phyloP scores from a whole-genome alignment of 2,888 invertebrate species.

The Acronicta aceris region DNA sequence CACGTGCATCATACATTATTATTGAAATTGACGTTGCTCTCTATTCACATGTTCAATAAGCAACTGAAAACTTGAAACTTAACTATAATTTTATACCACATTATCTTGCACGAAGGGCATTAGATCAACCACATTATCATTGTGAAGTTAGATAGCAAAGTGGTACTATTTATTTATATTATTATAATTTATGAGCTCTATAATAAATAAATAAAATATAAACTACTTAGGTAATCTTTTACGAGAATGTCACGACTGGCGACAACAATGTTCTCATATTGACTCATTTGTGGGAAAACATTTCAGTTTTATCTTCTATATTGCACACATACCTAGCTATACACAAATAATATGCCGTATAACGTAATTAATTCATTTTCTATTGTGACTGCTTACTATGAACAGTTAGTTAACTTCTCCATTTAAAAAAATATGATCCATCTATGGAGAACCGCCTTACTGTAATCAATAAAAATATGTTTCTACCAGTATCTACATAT shows the following conservation, averaged over 20 bases:
- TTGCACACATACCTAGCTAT: not conserved
- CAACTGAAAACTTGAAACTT: constrained; percentile 17
- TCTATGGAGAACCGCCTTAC: no score
- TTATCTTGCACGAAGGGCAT: constrained; percentile 31
- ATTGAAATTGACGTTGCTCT: constrained; percentile 7
- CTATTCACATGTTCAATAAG: constrained; percentile 2
- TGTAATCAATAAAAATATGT: no score
- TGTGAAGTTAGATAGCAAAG: not conserved
- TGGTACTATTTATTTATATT: not conserved
- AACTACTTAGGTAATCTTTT: not conserved
- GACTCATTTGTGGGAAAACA: constrained; percentile 3
- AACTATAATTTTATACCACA: constrained; percentile 13
- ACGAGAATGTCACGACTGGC: constrained; percentile 6
- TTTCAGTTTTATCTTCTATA: not conserved
- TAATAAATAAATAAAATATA: constrained; percentile 33
- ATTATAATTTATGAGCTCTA: constrained; percentile 4
- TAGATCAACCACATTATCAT: constrained; percentile 23
- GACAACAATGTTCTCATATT: constrained; percentile 12
- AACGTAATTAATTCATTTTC: no score
- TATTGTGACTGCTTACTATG: no score
- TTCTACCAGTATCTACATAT: no score
- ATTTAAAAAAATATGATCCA: no score
- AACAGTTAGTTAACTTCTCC: no score
- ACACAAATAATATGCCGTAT: not conserved
- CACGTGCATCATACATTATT: constrained; percentile 22